phyloP scores from a whole-genome alignment of 1,140 invertebrate species.

The Cydia strobilella region DNA sequence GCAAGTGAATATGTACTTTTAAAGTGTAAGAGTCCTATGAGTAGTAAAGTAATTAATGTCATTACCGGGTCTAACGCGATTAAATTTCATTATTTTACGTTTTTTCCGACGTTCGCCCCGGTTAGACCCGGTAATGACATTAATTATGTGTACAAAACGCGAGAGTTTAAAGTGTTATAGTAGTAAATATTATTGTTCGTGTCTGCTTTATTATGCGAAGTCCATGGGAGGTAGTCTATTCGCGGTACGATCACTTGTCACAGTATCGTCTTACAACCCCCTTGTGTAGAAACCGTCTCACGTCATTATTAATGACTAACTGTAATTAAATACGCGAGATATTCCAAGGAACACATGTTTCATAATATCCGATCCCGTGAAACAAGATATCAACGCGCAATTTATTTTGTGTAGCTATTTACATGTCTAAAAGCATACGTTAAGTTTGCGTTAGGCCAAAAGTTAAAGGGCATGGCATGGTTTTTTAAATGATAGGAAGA shows the following conservation, averaged over 20 bases:
- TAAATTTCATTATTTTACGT: too few relatives aligned
- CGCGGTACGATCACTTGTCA: slow-evolving; percentile 34
- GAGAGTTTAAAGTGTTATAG: too few relatives aligned
- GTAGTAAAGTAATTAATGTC: too few relatives aligned
- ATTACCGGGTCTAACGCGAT: too few relatives aligned
- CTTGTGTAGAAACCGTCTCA: slow-evolving; percentile 40
- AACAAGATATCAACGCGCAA: slow-evolving; percentile 34
- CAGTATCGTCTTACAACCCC: slow-evolving; percentile 44
- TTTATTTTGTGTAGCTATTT: slow-evolving; percentile 39
- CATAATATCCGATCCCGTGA: slow-evolving; percentile 43
- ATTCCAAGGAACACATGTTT: slow-evolving; percentile 47
- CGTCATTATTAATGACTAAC: slow-evolving; percentile 55
- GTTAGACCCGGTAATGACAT: too few relatives aligned
- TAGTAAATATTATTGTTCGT: not conserved
- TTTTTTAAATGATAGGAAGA: too few relatives aligned
- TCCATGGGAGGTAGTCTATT: slow-evolving; percentile 27
- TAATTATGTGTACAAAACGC: too few relatives aligned
- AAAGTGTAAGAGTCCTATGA: too few relatives aligned
- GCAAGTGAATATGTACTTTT: not conserved
- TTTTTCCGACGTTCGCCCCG: too few relatives aligned
- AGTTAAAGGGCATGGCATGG: too few relatives aligned
- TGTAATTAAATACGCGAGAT: slow-evolving; percentile 58
- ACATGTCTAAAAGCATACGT: not conserved
- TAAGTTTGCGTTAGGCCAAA: not conserved
- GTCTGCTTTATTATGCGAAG: not conserved